Base-by-base conservation (phyloP, 2,888 invertebrate genomes). In the Ryuthela nishihirai region DNA sequence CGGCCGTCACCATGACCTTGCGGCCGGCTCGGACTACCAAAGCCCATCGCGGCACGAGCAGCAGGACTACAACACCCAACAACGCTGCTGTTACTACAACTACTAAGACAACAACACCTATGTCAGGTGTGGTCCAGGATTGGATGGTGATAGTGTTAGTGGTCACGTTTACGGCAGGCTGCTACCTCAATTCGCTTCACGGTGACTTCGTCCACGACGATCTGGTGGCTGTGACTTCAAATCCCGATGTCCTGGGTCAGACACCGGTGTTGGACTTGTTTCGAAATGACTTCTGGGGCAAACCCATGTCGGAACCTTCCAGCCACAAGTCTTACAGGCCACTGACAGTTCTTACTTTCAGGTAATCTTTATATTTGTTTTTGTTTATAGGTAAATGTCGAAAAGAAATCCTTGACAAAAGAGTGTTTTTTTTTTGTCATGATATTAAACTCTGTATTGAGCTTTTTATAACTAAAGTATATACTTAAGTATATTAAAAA, bases 201-300 rank as follows among this genome's bases (percentile, higher is more conserved):
- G 87, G 88, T 41, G 88, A 90, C 72, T 88, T 90, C 72, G 89
- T 91, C 64, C 90, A 91, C 76, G 90, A 90, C 72, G 90, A 91
- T 73, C 83, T 89, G 67, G 88, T 87, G 56, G 90, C 90, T 32
- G 84, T 90, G 67, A 83, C 84, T 70, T 80, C 83, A 64, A 91
- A 90, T 74, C 81, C 82, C 70, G 90, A 91, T 74, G 90, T 89
- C 64, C 80, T 82, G 44, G 88, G 85, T 1, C 77, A 79, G 46
- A 84, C 81, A 62, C 76, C 82, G 25, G 73, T 85, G 68, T 70
- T 77, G 62, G 79, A 80, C 69, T 78, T 86, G 68, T 83, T 87
- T 70, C 77, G 78, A 68, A 85, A 88, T 73, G 91, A 91, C 75
- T 91, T 89, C 74, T 91, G 90, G 91, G 90, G 90, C 12, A 86